phyloP scores from a whole-genome alignment of 2,113 vertebrate species.

The Corapipo altera region DNA sequence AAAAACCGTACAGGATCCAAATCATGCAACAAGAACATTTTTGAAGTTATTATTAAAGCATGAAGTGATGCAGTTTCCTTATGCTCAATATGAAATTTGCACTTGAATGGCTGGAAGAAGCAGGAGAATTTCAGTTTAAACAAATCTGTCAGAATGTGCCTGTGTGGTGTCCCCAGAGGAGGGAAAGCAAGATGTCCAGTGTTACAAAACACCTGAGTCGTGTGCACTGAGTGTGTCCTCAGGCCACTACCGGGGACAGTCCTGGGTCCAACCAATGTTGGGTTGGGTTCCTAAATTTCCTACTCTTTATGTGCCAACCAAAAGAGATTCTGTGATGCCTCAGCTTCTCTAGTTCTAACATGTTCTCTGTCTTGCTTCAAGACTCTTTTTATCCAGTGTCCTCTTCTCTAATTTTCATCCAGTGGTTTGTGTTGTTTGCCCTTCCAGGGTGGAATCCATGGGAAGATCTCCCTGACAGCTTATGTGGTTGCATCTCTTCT shows the following conservation, averaged over 20 bases:
- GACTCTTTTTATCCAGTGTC: background rate
- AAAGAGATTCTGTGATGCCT: background rate
- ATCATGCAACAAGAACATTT: background rate
- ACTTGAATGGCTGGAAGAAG: background rate
- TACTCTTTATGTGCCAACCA: background rate
- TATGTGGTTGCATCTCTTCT: constrained; percentile 89
- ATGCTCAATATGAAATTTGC: background rate
- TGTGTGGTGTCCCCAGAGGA: background rate
- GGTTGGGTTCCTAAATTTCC: background rate
- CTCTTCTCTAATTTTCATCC: background rate
- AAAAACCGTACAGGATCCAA: background rate
- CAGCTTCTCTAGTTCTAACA: background rate
- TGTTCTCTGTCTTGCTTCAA: background rate
- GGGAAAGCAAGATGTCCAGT: background rate
- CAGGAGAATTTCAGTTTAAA: background rate
- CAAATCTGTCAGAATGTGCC: rapidly evolving
- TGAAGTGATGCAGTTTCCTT: background rate
- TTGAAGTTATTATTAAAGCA: background rate
- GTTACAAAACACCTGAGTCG: background rate
- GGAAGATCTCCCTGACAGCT: constrained; percentile 88
- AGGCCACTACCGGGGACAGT: background rate
- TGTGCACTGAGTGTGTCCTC: background rate
- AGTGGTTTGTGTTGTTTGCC: background rate
- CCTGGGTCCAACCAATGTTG: background rate
- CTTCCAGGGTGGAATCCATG: constrained; percentile 88